phyloP scores from a whole-genome alignment of 2,797 vertebrate genomes.

The Liasis olivaceus region DNA sequence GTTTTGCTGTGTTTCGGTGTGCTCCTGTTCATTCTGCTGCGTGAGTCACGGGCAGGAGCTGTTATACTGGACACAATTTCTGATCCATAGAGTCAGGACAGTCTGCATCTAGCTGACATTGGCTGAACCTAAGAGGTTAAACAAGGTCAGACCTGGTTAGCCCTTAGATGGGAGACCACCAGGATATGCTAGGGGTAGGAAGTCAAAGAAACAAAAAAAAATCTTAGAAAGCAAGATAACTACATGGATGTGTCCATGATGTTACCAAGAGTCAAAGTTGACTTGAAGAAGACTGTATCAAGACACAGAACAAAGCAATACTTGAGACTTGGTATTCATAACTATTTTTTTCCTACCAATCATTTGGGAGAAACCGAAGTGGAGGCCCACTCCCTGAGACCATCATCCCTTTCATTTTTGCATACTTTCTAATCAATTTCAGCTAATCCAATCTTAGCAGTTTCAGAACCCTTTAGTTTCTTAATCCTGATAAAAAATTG shows the following conservation, averaged over 20 bases:
- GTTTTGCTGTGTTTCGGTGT: background rate
- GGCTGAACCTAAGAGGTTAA: background rate
- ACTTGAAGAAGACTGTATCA: background rate
- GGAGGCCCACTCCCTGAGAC: background rate
- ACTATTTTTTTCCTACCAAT: too few relatives aligned
- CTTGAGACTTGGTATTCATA: too few relatives aligned
- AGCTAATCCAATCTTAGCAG: too few relatives aligned
- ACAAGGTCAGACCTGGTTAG: background rate
- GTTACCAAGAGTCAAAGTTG: background rate
- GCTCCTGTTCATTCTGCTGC: background rate
- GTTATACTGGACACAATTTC: background rate
- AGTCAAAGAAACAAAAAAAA: background rate
- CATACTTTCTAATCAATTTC: too few relatives aligned
- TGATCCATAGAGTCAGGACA: background rate
- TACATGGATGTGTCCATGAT: background rate
- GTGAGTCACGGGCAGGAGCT: background rate
- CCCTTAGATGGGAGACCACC: background rate
- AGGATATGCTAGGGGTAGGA: background rate
- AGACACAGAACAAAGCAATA: too few relatives aligned
- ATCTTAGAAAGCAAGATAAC: background rate
- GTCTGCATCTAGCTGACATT: background rate
- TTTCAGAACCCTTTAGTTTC: too few relatives aligned
- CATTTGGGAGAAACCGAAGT: too few relatives aligned
- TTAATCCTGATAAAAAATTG: too few relatives aligned
- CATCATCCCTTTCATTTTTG: too few relatives aligned